These are phyloP conservation scores for Antennarius maculatus DNA, from an alignment of 2,797 vertebrate species.

Conservation along the genomic window DNA sequence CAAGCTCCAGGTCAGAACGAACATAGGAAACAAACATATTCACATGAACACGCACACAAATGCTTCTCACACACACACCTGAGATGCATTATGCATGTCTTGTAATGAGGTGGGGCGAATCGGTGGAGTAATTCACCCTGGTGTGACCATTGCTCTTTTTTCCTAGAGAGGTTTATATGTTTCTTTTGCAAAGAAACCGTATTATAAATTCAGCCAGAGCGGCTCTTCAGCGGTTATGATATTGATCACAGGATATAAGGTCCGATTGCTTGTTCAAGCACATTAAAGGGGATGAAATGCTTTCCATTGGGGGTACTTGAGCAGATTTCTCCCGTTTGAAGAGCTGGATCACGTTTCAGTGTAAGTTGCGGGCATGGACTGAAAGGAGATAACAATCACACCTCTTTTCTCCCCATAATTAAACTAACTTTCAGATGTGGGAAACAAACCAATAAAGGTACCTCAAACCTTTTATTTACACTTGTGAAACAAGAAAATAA, in stretches of 20 bases:
- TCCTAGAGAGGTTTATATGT: conserved; percentile 18
- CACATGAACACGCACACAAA: conserved; percentile 23
- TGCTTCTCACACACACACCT: not conserved
- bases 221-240: conserved; percentile 26
- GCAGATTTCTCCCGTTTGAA: conserved; percentile 11
- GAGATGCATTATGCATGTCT: conserved; percentile 54
- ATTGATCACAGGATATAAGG: conserved; percentile 51
- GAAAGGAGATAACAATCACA: conserved; percentile 1
- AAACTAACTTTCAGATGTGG: not conserved
- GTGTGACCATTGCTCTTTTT: conserved; percentile 25
- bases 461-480: no score
- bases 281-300: conserved; percentile 24
- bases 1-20: conserved; percentile 33
- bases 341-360: conserved; percentile 20
- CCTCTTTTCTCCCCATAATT: not conserved
- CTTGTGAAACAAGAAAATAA: no score
- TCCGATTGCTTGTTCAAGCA: conserved; percentile 36
- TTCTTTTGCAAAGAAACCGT: conserved; percentile 27
- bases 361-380: conserved; percentile 7
- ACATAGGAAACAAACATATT: conserved; percentile 18
- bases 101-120: conserved; percentile 49
- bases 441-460: not conserved
- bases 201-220: conserved; percentile 43
- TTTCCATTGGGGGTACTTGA: conserved; percentile 10
- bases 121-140: conserved; percentile 15